Evolutionary conservation across 2,797 vertebrate genomes (phyloP), one percentile per base, ranked within the genome.

Genomic region (Luscinia megarhynchos): DNA sequence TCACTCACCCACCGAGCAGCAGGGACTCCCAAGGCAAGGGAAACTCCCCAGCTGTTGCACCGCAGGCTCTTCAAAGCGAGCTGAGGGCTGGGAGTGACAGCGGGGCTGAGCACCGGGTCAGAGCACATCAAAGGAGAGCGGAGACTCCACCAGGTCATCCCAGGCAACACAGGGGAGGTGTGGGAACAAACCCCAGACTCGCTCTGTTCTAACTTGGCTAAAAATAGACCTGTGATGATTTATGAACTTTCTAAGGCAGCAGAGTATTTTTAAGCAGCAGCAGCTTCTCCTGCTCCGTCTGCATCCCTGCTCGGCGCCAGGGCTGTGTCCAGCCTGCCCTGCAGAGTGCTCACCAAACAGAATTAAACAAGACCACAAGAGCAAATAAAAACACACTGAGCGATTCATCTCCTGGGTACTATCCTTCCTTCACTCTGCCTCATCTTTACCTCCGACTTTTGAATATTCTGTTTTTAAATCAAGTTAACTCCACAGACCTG

Each of bases 31-130:
- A 2, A 8, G 17, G 69, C 54, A 29, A 68, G 75, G 66, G 77
- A 26, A 93, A 90, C 48, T 77, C 91, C 92, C 95, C 90, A 95
- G 50, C 88, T 94, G 68, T 92, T 93, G 91, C 93, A 41, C n/a
- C 68, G 26, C 72, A 72, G 7, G 7, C 55, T 69, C 77, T 70
- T 38, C 66, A 24, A 32, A 38, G 7, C 3, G n/a, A 84, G 69
- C 79, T 34, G 76, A 6, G 4, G 21, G 7, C 66, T 32, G 27
- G 1, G 27, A 1, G 5, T 2, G 29, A 11, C 30, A 8, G 1
- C 0, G 4, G 57, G 32, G 68, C 32, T 14, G 43, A 22, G 22
- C 72, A 11, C 13, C 11, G 11, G 77, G n/a, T 22, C 85, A 21
- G 15, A 4, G 1, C 51, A 6, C 40, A 54, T 2, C 76, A 24